Conservation (phyloP, 2,113 vertebrate species). For the Nematolebias whitei region DNA sequence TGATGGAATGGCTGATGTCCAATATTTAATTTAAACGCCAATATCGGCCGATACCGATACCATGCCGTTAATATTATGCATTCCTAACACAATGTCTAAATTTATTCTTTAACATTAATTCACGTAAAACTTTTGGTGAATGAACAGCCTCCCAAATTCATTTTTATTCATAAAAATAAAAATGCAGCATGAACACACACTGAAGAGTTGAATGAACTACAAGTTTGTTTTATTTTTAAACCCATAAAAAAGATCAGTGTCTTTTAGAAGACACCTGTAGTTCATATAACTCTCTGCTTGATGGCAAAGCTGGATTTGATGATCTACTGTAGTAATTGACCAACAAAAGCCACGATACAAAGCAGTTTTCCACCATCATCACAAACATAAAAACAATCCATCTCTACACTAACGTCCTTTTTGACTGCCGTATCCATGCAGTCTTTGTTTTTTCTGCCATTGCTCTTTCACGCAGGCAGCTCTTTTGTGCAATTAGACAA, state of each 20-base stretch:
- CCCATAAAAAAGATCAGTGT: neutral
- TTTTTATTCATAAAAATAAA: no score
- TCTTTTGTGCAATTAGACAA: constrained; percentile 37
- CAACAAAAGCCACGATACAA: neutral
- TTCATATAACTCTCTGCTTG: constrained; percentile 13
- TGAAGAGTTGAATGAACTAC: no score
- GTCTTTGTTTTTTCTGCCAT: constrained; percentile 11
- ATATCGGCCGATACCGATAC: no score
- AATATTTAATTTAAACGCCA: no score
- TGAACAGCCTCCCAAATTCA: no score
- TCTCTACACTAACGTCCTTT: neutral
- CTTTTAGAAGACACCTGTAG: constrained; percentile 2
- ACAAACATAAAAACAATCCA: neutral
- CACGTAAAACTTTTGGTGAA: no score
- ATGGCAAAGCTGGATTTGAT: constrained; percentile 15
- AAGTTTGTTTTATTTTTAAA: neutral
- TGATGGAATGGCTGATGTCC: no score
- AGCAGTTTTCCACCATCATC: neutral
- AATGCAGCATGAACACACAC: no score
- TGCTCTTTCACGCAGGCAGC: neutral
- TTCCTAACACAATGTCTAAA: no score
- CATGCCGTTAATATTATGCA: no score
- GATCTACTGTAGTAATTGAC: constrained; percentile 3
- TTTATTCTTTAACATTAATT: no score
- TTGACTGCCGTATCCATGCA: constrained; percentile 3